A percentile compares a stretch with the other conserved stretches of the same genome.
These are phyloP conservation scores for Enteromius argenteus DNA, from an alignment of 2,797 vertebrate species.

Conservation along the genomic window DNA sequence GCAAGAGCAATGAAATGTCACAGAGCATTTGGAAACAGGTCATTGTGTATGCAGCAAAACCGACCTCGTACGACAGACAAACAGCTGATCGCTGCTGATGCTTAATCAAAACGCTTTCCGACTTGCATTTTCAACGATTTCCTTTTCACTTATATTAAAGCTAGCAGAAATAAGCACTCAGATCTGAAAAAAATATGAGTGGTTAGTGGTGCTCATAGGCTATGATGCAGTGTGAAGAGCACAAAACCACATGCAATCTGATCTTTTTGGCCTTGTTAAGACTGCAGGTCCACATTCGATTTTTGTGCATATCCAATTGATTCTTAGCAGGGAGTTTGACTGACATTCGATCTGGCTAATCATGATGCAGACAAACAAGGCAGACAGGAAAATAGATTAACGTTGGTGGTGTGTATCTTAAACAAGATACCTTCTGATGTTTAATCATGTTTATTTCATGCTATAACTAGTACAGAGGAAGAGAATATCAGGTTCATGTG, in stretches of 20 bases:
- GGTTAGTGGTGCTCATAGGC: background rate
- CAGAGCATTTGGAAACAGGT: constrained; percentile 44
- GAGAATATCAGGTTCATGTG: background rate
- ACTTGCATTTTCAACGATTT: background rate
- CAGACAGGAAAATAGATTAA: background rate
- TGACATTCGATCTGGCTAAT: background rate
- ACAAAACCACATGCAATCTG: too few species aligned
- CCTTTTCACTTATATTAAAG: background rate
- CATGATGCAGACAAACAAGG: background rate
- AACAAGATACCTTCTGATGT: background rate
- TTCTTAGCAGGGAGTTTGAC: background rate
- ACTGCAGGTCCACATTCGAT: too few species aligned
- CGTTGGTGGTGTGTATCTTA: background rate
- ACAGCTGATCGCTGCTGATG: constrained; percentile 12
- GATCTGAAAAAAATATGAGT: background rate
- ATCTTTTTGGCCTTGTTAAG: too few species aligned
- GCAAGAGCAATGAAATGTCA: constrained; percentile 42
- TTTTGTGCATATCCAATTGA: too few species aligned
- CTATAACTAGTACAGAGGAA: background rate
- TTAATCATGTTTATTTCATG: background rate
- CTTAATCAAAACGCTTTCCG: background rate
- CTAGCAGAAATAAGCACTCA: background rate
- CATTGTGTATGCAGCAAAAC: constrained; percentile 37
- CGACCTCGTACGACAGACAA: constrained; percentile 10
- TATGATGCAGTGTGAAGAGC: background rate